phyloP scores from a whole-genome alignment of 2,113 vertebrate species.

The Girardinichthys multiradiatus region DNA sequence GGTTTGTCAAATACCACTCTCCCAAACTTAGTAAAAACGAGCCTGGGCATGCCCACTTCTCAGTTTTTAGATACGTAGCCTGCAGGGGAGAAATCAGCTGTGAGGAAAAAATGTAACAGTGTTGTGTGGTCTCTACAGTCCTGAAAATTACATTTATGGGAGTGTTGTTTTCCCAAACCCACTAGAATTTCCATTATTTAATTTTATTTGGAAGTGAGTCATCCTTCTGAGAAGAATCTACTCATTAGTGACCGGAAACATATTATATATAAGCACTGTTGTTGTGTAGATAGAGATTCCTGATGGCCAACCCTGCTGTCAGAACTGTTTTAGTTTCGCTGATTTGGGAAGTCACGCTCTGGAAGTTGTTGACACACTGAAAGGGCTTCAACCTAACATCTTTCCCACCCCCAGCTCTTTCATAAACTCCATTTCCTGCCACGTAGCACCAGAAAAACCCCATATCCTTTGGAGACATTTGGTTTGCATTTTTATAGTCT shows the following conservation, averaged over 20 bases:
- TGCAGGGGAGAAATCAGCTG: constrained; percentile 4
- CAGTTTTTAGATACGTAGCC: constrained; percentile 3
- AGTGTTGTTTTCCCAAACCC: constrained; percentile 29
- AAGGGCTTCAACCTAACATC: constrained; percentile 14
- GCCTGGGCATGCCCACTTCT: constrained; percentile 17
- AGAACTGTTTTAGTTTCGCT: constrained; percentile 46
- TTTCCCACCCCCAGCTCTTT: not conserved
- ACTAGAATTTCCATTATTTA: constrained; percentile 16
- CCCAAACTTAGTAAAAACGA: constrained; percentile 10
- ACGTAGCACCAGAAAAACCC: constrained; percentile 41
- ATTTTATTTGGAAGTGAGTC: constrained; percentile 29
- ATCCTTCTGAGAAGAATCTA: constrained; percentile 11
- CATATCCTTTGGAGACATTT: constrained; percentile 38
- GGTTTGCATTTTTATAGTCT: constrained; percentile 35
- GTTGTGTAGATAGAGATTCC: not conserved
- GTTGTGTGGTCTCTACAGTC: not conserved
- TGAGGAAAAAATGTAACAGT: not conserved
- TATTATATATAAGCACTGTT: constrained; percentile 6
- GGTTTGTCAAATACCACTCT: constrained; percentile 16
- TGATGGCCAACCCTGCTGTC: constrained; percentile 30
- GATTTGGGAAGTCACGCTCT: constrained; percentile 32
- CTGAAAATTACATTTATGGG: not conserved
- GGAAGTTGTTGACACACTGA: constrained; percentile 30
- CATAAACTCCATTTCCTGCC: constrained; percentile 46
- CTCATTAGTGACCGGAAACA: constrained; percentile 33